These are phyloP conservation scores for Gymnocephalus cernua DNA, from an alignment of 2,113 vertebrate species.

Conservation along the genomic window DNA sequence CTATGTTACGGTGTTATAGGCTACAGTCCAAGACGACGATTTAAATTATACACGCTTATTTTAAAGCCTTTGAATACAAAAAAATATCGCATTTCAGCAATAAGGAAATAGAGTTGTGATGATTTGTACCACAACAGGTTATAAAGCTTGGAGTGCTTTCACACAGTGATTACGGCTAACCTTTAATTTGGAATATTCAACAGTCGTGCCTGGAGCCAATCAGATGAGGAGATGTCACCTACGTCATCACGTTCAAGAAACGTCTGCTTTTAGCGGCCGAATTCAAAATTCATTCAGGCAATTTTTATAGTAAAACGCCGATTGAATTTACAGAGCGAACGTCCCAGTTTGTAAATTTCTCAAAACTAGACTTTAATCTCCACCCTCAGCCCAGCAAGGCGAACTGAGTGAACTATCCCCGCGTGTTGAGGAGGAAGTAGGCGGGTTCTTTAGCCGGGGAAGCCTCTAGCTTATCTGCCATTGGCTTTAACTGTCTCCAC, in stretches of 20 bases:
- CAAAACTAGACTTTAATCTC: neutral
- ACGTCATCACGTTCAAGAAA: slow-evolving; percentile 40
- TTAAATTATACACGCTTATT: neutral
- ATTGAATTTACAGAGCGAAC: accelerated
- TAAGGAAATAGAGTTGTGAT: neutral
- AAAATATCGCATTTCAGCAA: neutral
- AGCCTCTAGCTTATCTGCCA: slow-evolving; percentile 52
- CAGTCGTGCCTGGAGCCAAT: slow-evolving; percentile 48
- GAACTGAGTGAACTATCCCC: neutral
- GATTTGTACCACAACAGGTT: neutral
- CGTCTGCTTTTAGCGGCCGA: neutral
- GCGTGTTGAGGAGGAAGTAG: slow-evolving; percentile 18
- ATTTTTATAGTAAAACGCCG: accelerated
- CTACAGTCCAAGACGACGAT: neutral
- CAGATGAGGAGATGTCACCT: neutral
- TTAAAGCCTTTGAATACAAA: neutral
- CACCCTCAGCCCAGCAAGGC: too few species aligned
- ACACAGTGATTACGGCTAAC: neutral
- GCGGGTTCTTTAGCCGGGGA: slow-evolving; percentile 5
- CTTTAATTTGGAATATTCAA: slow-evolving; percentile 33
- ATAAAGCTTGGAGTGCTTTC: neutral
- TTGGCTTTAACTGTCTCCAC: slow-evolving; percentile 66
- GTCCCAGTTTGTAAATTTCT: accelerated
- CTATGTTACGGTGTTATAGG: neutral
- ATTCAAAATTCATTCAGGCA: too few species aligned